Base-by-base conservation (phyloP, 2,888 invertebrate genomes). In the Drosophila quasianomalipes region DNA sequence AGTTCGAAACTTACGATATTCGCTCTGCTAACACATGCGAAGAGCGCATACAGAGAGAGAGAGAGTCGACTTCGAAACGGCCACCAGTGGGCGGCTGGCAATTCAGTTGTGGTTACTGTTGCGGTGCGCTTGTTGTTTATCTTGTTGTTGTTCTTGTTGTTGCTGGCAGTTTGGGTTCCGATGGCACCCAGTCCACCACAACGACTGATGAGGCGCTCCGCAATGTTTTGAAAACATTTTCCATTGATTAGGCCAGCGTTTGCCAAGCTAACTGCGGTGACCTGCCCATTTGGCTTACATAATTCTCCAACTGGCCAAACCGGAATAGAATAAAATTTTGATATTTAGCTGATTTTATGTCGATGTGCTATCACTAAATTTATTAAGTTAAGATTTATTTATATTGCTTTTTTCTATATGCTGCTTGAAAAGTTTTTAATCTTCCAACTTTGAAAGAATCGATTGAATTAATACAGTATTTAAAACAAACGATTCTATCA, bases 221-320 rank as follows among this genome's bases (percentile, higher is more conserved):
- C 68, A 85, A 83, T 75, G 70, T 89, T 85, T 85, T 80, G 33
- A 74, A 85, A 89, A 89, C 71, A 85, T 81, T 83, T 73, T 55
- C 75, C 59, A 69, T 70, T 76, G 90, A 80, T 83, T 85, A 57
- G 74, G 69, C 62, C 70, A 74, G 67, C 77, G 60, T 52, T 70
- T 77, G 68, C 52, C 31, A 33, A 54, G 30, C 30, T 62, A 74
- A 60, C 63, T 54, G 52, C 52, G 60, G 5, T 37, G 54, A 67
- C 31, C 26, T 74, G 51, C 52, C 52, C 35, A 33, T 39, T 58
- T 35, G 28, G 33, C 35, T 51, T 58, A 59, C 70, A 64, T 64
- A 57, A 59, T 31, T 28, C 5, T 7, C 30, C 31, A 53, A 51
- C 53, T 52, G 57, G 44, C 19, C 30, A 41, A 58, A 49, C 39